Percentiles rank a stretch among this genome's conserved stretches.
phyloP scores from a whole-genome alignment of 2,113 vertebrate species.

The Dunckerocampus dactyliophorus region DNA sequence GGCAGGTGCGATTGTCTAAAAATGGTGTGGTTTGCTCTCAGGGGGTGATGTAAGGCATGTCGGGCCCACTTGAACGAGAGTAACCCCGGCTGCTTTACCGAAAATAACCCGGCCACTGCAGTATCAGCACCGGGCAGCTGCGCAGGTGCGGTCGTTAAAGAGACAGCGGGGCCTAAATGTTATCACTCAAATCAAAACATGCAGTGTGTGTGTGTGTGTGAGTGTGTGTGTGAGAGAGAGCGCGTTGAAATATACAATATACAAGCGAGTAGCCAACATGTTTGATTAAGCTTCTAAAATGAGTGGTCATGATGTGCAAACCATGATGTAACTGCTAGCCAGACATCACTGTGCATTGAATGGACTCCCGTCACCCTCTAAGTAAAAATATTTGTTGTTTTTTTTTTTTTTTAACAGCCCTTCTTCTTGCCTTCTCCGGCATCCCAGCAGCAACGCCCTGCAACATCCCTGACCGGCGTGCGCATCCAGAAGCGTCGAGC shows the following conservation, averaged over 20 bases:
- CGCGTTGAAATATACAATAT: neutral
- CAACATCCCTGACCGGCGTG: neutral
- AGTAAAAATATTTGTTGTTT: slow-evolving; percentile 1
- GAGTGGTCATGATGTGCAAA: no score
- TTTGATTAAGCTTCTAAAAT: no score
- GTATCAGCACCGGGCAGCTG: slow-evolving; percentile 75
- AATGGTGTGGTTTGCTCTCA: slow-evolving; percentile 52
- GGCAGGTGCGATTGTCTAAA: slow-evolving; percentile 46
- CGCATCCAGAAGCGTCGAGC: neutral
- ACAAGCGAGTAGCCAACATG: neutral
- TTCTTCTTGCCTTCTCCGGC: slow-evolving; percentile 10
- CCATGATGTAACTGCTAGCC: neutral
- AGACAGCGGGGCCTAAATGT: slow-evolving; percentile 41
- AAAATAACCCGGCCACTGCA: slow-evolving; percentile 82
- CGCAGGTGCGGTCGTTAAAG: slow-evolving; percentile 78
- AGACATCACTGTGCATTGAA: neutral
- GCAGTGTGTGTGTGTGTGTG: neutral
- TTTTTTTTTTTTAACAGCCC: neutral
- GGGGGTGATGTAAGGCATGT: slow-evolving; percentile 68
- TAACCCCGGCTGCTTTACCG: slow-evolving; percentile 75
- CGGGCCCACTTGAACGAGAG: slow-evolving; percentile 72
- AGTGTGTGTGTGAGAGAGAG: neutral
- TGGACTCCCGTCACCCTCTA: neutral
- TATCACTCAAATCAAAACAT: no score
- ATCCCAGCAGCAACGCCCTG: slow-evolving; percentile 70